A percentile compares a stretch with the other conserved stretches of the same genome.
These are phyloP conservation scores for Tiaroga cobitis DNA, from an alignment of 2,797 vertebrate genomes.

Conservation along the genomic window DNA sequence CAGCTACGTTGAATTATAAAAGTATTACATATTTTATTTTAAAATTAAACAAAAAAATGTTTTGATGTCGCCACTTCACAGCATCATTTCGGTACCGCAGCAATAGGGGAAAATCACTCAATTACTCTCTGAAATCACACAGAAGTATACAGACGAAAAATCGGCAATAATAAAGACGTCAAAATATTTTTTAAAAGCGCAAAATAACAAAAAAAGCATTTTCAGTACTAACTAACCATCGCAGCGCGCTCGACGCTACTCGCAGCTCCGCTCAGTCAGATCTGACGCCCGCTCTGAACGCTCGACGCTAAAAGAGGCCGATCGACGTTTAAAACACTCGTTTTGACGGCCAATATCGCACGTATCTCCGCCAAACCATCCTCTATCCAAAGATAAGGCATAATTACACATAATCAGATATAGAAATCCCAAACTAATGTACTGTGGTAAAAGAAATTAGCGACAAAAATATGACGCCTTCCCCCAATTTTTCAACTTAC, in stretches of 20 bases:
- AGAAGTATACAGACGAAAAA: neutral
- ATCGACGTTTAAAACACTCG: constrained; percentile 41
- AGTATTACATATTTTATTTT: neutral
- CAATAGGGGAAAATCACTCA: neutral
- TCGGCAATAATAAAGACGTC: neutral
- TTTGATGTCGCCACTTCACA: constrained; percentile 28
- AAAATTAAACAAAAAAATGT: neutral
- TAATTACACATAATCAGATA: neutral
- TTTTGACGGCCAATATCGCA: constrained; percentile 51
- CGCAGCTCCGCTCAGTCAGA: constrained; percentile 25
- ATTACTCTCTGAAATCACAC: neutral
- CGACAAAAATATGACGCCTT: constrained; percentile 65
- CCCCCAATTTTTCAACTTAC: constrained; percentile 81
- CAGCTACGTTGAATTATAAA: neutral
- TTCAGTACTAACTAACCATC: neutral
- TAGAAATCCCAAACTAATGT: neutral
- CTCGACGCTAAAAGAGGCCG: constrained; percentile 59
- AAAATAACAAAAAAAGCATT: neutral
- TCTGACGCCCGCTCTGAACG: constrained; percentile 53
- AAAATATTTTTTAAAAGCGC: neutral
- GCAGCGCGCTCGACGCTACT: constrained; percentile 7
- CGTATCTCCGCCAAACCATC: neutral
- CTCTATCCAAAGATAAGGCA: constrained; percentile 34
- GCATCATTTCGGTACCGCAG: constrained; percentile 20
- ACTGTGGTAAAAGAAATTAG: constrained; percentile 21